phyloP scores from a whole-genome alignment of 2,888 invertebrate genomes.

The Ganaspis brasiliensis region DNA sequence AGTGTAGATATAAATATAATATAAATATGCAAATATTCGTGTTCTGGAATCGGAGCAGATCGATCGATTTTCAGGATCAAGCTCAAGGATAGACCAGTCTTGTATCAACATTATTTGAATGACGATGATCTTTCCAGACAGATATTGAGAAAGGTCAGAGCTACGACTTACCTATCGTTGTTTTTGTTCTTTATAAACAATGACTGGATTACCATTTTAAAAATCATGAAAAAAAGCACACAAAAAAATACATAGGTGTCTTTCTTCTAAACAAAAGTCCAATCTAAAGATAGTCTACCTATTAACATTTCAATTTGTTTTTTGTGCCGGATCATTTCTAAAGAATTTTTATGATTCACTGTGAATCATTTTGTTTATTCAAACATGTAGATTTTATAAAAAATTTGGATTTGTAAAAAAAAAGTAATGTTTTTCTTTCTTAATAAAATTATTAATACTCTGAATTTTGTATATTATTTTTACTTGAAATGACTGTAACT shows the following conservation, averaged over 20 bases:
- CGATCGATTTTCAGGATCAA: slow-evolving; percentile 29
- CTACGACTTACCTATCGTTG: neutral
- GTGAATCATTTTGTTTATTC: neutral
- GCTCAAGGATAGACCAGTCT: slow-evolving; percentile 31
- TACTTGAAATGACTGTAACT: no score
- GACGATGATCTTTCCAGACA: slow-evolving; percentile 9
- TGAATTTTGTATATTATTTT: no score
- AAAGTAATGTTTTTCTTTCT: no score
- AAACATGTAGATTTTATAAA: no score
- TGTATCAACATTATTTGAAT: slow-evolving; percentile 15
- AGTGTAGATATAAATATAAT: neutral
- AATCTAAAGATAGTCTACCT: neutral
- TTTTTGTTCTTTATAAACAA: neutral
- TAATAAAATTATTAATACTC: no score
- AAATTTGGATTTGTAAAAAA: no score
- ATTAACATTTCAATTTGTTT: neutral
- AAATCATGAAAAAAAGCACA: neutral
- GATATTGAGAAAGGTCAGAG: slow-evolving; percentile 24
- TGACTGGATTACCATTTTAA: neutral
- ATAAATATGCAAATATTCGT: neutral
- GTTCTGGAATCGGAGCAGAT: slow-evolving; percentile 22
- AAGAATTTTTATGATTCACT: neutral
- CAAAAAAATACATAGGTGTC: neutral
- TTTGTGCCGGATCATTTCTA: neutral
- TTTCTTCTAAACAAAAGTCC: neutral